Percentiles rank a stretch among this genome's conserved stretches.
Conservation (phyloP, 35 echinoderm and acorn worm genomes). For the Ptychodera flava region DNA sequence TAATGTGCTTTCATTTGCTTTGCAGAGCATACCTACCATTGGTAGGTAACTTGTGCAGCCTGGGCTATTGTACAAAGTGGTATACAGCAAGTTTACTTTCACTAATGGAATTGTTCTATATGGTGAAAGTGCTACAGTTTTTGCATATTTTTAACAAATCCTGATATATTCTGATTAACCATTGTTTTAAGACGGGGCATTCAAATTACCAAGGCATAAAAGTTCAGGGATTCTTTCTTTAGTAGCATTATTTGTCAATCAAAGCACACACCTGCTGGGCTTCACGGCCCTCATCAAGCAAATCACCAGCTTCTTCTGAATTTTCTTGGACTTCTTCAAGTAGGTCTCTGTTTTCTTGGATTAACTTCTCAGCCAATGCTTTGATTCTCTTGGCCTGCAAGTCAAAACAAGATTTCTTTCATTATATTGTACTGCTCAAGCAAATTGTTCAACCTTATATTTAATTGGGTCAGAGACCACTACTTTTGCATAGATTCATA, state of each 20-base stretch:
- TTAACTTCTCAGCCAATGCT: constrained; percentile 40
- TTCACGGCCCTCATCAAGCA: constrained; percentile 45
- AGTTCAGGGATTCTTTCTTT: no score
- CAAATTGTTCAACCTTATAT: background rate
- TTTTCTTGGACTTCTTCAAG: constrained; percentile 58
- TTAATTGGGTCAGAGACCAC: background rate
- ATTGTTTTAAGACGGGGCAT: no score
- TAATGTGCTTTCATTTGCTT: background rate
- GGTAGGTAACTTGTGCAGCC: no score
- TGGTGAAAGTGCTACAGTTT: no score
- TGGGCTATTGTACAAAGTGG: background rate
- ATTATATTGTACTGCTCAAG: background rate
- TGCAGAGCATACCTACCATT: background rate
- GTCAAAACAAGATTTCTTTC: background rate
- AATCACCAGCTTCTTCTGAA: constrained; percentile 43
- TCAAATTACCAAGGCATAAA: no score
- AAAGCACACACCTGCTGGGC: constrained; percentile 65
- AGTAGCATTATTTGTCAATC: no score
- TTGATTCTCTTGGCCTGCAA: constrained; percentile 57
- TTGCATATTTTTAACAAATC: no score
- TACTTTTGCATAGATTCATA: background rate
- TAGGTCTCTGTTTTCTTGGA: constrained; percentile 47
- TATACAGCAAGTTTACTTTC: background rate
- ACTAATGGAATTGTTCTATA: no score
- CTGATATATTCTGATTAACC: no score